Conservation (phyloP, 35 echinoderm and acorn worm species). For the Apostichopus parvimensis region DNA sequence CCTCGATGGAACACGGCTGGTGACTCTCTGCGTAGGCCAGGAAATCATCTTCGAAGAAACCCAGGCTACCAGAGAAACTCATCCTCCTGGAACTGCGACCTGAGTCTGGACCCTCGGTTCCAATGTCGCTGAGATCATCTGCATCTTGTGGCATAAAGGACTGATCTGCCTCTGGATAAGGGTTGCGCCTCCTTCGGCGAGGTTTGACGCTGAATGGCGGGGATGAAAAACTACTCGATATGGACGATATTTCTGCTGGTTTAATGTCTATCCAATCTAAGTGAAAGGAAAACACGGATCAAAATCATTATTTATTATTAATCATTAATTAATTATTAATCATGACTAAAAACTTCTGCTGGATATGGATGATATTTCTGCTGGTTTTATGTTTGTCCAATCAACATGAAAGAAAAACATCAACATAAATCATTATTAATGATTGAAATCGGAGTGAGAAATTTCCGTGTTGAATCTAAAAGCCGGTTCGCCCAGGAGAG, state of each 20-base stretch:
- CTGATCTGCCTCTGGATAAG: conserved; percentile 47
- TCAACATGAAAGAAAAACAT: not conserved
- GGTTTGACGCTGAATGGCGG: not conserved
- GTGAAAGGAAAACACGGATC: not conserved
- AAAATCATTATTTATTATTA: not conserved
- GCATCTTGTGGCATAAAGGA: conserved; percentile 35
- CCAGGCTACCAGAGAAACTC: conserved; percentile 48
- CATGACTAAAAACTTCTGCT: not conserved
- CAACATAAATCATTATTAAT: no score
- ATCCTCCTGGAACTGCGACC: conserved; percentile 16
- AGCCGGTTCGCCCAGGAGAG: no score
- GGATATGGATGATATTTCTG: conserved; percentile 19
- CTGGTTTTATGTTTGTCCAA: conserved; percentile 2
- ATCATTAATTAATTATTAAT: no score
- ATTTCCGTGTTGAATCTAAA: no score
- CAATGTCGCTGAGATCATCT: conserved; percentile 40
- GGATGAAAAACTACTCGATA: conserved; percentile 15
- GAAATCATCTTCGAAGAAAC: conserved; percentile 55
- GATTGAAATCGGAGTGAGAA: no score
- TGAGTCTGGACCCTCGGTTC: conserved; percentile 18
- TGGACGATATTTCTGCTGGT: not conserved
- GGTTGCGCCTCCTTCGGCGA: conserved; percentile 32
- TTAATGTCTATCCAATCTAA: conserved; percentile 34
- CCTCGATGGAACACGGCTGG: conserved; percentile 49
- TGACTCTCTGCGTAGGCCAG: conserved; percentile 56